phyloP scores from a whole-genome alignment of 2,797 vertebrate genomes.

The Epinephelus malabaricus region DNA sequence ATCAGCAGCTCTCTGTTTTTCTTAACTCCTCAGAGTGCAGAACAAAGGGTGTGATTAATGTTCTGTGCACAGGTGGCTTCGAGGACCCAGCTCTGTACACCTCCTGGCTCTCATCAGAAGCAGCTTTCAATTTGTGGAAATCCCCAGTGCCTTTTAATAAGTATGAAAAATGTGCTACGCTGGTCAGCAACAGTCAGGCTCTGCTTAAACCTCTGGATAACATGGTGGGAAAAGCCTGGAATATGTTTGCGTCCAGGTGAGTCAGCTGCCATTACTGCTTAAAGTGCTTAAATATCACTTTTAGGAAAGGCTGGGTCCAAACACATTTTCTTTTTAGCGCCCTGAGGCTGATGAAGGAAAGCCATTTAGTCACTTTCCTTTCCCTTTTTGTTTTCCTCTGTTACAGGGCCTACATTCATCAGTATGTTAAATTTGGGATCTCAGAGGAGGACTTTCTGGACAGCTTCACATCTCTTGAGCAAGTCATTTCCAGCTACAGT shows the following conservation, averaged over 20 bases:
- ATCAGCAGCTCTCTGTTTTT: background rate
- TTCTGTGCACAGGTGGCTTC: constrained; percentile 86
- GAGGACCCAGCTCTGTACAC: constrained; percentile 90
- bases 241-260: constrained; percentile 99
- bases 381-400: background rate
- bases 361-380: background rate
- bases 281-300: background rate
- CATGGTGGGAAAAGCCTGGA: constrained; percentile 96
- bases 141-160: constrained; percentile 91
- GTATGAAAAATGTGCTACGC: constrained; percentile 93
- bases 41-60: background rate
- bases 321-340: background rate
- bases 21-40: background rate
- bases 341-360: no score
- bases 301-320: background rate
- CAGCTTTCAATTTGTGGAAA: constrained; percentile 90
- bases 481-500: constrained; percentile 93
- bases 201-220: constrained; percentile 91
- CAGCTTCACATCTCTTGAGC: constrained; percentile 93
- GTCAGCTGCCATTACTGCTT: constrained; percentile 35
- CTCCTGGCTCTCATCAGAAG: constrained; percentile 88
- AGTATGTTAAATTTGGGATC: constrained; percentile 93
- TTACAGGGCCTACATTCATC: constrained; percentile 94
- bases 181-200: constrained; percentile 97
- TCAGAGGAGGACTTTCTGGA: constrained; percentile 96